These are phyloP conservation scores for Tapera naevia DNA, from an alignment of 2,797 vertebrate genomes.

Conservation along the genomic window DNA sequence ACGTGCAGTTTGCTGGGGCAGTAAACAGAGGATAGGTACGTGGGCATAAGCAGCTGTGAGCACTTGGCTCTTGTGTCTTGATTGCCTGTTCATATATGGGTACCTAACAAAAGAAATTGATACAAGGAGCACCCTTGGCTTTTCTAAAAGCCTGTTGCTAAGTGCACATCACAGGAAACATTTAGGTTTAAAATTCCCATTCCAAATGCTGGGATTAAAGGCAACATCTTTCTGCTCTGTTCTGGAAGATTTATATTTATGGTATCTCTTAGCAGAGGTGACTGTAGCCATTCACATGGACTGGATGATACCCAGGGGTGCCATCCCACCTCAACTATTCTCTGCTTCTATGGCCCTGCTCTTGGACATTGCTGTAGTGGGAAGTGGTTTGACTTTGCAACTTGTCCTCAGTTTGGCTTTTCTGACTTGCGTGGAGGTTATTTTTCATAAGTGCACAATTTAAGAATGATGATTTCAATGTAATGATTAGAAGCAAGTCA, in stretches of 20 bases:
- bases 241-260: neutral
- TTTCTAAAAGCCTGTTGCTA: neutral
- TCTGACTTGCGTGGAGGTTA: neutral
- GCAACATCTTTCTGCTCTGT: neutral
- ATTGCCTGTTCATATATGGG: neutral
- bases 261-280: neutral
- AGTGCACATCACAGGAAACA: neutral
- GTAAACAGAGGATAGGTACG: neutral
- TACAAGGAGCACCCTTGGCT: neutral
- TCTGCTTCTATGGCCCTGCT: neutral
- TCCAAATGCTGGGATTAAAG: neutral
- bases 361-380: neutral
- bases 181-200: neutral
- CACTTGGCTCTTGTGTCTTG: neutral
- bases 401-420: neutral
- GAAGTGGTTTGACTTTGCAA: neutral
- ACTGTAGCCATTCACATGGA: rapidly evolving
- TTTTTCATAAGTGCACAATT: neutral
- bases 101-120: neutral
- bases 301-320: neutral
- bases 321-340: neutral
- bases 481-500: neutral
- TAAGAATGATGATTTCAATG: neutral
- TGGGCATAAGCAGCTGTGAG: neutral
- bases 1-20: neutral